Conservation (phyloP, 2,113 vertebrate species). For the Psilopogon haemacephalus region DNA sequence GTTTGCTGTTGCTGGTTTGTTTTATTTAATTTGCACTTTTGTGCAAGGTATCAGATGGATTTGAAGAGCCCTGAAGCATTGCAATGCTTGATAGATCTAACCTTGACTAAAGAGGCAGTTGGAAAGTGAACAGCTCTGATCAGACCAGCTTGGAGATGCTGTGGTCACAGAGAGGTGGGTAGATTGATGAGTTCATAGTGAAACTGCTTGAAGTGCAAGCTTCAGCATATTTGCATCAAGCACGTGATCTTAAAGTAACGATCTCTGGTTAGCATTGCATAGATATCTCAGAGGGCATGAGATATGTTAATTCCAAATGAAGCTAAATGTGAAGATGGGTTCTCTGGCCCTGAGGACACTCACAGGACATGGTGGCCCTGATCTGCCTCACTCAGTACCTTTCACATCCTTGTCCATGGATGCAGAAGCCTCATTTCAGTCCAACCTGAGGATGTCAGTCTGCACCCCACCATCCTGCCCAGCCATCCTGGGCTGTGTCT, state of each 20-base stretch:
- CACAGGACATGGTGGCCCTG: not conserved
- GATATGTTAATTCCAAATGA: not conserved
- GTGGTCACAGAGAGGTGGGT: not conserved
- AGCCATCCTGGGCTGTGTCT: not conserved
- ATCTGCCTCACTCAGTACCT: rapidly evolving
- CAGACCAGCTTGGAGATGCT: not conserved
- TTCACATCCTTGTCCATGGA: not conserved
- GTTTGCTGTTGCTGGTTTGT: not conserved
- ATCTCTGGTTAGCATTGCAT: not conserved
- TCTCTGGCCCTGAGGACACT: not conserved
- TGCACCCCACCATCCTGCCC: not conserved
- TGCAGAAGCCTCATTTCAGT: not conserved
- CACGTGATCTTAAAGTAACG: not conserved
- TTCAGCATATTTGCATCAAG: rapidly evolving
- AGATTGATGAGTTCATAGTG: not conserved
- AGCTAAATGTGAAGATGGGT: not conserved
- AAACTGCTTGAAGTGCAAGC: not conserved
- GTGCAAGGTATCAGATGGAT: not conserved
- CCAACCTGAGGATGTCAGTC: not conserved
- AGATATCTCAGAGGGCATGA: not conserved
- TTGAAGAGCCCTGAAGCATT: not conserved
- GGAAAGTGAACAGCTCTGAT: not conserved
- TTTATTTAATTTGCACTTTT: not conserved
- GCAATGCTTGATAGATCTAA: not conserved
- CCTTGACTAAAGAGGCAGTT: not conserved